Base-by-base conservation (phyloP, 37 sponge, comb jelly and placozoan species). In the Halichondria panicea region DNA sequence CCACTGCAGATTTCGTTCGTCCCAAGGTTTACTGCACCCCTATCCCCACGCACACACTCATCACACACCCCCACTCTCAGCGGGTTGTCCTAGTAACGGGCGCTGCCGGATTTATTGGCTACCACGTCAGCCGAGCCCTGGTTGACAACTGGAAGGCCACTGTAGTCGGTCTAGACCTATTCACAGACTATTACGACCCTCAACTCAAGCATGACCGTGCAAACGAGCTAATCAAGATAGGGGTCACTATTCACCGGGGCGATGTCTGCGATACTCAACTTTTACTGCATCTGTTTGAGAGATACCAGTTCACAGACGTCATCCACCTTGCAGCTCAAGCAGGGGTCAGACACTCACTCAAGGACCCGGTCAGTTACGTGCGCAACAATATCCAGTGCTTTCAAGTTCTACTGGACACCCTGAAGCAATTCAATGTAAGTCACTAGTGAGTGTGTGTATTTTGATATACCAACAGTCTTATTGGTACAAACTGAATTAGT, bases 41-140 rank as follows among this genome's bases (percentile, higher is more conserved):
- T n/a, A n/a, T 78, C 21, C n/a, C n/a, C n/a, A n/a, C n/a, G n/a
- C n/a, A n/a, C n/a, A n/a, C n/a, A n/a, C n/a, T n/a, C n/a, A n/a
- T n/a, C n/a, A n/a, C n/a, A n/a, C n/a, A n/a, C n/a, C n/a, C n/a
- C n/a, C n/a, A n/a, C n/a, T n/a, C n/a, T n/a, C n/a, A 84, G 12
- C 62, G 54, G 2, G 43, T 62, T 0, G 78, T 91, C 19, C 74
- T 91, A 4, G 75, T 91, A 9, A 91, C 92, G 7, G 92, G 92
- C 12, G 83, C 84, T 52, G 92, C 88, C 3, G 92, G 92, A 3
- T 91, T 91, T 64, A 91, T 91, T 62, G 92, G 92, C 36, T 86
- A 68, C 56, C 92, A 91, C 56, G 44, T 78, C 36, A 22, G 68
- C 37, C 60, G 30, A 27, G 71, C 42, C 15, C 79, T 91, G 9